phyloP scores from a whole-genome alignment of 2,888 invertebrate genomes.

The Terebella lapidaria region DNA sequence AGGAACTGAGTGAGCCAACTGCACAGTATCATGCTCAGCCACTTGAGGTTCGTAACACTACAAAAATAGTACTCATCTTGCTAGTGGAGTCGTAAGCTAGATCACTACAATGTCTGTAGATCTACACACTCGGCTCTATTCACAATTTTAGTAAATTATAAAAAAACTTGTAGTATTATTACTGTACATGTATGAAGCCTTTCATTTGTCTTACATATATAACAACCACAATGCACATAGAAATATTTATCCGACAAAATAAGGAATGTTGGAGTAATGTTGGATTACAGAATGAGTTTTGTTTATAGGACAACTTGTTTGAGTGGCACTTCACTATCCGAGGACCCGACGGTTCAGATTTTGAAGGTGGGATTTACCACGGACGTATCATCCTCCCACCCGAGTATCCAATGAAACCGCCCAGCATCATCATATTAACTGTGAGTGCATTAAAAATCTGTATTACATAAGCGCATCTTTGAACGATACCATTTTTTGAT shows the following conservation, averaged over 20 bases:
- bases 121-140: no score
- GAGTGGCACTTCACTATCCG: constrained; percentile 96
- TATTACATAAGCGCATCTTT: no score
- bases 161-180: not conserved
- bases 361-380: constrained; percentile 86
- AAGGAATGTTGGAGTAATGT: no score
- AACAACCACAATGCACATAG: not conserved
- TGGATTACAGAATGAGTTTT: no score
- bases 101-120: no score
- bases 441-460: constrained; percentile 61
- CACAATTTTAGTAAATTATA: not conserved
- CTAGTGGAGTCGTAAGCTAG: no score
- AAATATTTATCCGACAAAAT: no score
- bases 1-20: constrained; percentile 77
- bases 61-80: no score
- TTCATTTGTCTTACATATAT: not conserved
- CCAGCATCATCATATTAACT: constrained; percentile 85
- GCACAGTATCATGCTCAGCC: constrained; percentile 87
- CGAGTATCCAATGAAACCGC: constrained; percentile 96
- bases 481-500: no score
- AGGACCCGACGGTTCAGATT: constrained; percentile 82
- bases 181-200: no score
- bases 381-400: constrained; percentile 82
- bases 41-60: constrained; percentile 62
- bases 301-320: constrained; percentile 75